A percentile compares a stretch with the other conserved stretches of the same genome.
phyloP scores from a whole-genome alignment of 2,113 vertebrate genomes.

The human (Homo sapiens) region DNA sequence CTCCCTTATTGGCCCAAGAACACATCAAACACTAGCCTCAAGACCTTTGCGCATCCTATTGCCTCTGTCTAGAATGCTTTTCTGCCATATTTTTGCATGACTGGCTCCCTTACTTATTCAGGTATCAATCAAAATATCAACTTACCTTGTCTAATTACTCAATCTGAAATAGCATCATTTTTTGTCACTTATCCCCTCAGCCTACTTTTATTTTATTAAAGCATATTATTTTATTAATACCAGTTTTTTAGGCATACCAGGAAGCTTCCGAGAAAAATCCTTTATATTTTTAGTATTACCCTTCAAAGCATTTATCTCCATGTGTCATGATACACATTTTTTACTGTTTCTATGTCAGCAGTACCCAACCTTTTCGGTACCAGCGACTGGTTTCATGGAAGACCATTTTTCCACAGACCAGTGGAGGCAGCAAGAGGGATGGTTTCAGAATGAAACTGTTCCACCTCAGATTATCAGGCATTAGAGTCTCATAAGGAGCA shows the following conservation, averaged over 20 bases:
- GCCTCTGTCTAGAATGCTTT: neutral
- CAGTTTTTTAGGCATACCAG: too few relatives aligned
- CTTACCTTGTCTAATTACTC: neutral
- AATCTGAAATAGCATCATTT: neutral
- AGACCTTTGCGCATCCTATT: neutral
- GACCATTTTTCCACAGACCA: too few relatives aligned
- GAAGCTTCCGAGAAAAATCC: too few relatives aligned
- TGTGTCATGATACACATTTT: neutral
- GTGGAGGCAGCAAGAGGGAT: too few relatives aligned
- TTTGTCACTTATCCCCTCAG: neutral
- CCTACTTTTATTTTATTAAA: neutral
- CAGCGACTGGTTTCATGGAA: too few relatives aligned
- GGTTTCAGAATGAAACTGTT: too few relatives aligned
- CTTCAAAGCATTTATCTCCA: neutral
- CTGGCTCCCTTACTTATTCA: neutral
- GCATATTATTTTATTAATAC: too few relatives aligned
- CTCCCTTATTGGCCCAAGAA: neutral
- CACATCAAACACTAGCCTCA: neutral
- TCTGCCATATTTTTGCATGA: neutral
- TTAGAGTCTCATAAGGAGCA: too few relatives aligned
- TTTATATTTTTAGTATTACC: too few relatives aligned
- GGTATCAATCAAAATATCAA: neutral
- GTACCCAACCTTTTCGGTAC: too few relatives aligned
- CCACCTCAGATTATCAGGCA: too few relatives aligned
- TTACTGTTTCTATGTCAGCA: neutral